Percentiles rank a stretch among this genome's conserved stretches.
Conservation (phyloP, 1,140 invertebrate genomes). For the silkworm (Bombyx mori) region ASM3026992v2 NC_085110.1:14396001-14396500, state of each 20-base stretch:
- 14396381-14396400: background rate
- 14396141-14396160: background rate
- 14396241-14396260: constrained; percentile 31
- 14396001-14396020: constrained; percentile 17
- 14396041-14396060: constrained; percentile 5
- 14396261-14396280: constrained; percentile 23
- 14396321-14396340: background rate
- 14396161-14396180: constrained; percentile 1
- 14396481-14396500: constrained; percentile 68
- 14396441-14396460: constrained; percentile 69
- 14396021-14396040: constrained; percentile 16
- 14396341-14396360: background rate
- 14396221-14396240: constrained; percentile 48
- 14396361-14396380: background rate
- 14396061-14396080: background rate
- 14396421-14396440: constrained; percentile 32
- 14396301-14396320: background rate
- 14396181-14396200: constrained; percentile 40
- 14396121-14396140: background rate
- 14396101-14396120: constrained; percentile 1
- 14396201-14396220: constrained; percentile 66
- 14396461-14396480: constrained; percentile 70
- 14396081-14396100: background rate
- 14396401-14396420: constrained; percentile 7
- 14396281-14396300: background rate